phyloP scores from a whole-genome alignment of 2,113 vertebrate genomes.

The Dicentrarchus labrax region DNA sequence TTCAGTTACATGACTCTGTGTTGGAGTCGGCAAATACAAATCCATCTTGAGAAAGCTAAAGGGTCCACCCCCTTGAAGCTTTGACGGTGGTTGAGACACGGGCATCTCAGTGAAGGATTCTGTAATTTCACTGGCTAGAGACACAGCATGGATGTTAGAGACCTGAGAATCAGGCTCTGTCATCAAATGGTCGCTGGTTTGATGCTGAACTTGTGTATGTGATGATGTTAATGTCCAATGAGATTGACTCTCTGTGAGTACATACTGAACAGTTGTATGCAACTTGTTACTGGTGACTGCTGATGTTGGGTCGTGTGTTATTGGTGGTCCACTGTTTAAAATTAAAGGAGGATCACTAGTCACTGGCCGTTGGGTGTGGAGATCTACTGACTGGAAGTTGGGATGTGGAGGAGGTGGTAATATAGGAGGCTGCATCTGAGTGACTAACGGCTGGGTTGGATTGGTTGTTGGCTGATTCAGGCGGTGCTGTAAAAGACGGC shows the following conservation, averaged over 20 bases:
- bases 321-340: conserved; percentile 15
- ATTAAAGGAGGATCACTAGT: conserved; percentile 9
- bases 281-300: not conserved
- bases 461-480: conserved; percentile 30
- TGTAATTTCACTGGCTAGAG: conserved; percentile 15
- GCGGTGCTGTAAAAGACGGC: conserved; percentile 11
- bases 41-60: conserved; percentile 13
- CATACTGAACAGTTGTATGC: not conserved
- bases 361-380: conserved; percentile 4
- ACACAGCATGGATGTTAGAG: not conserved
- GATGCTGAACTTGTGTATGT: not conserved
- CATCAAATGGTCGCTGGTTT: not conserved
- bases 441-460: conserved; percentile 35
- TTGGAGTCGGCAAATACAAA: not conserved
- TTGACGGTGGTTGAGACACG: not conserved
- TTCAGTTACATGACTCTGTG: conserved; percentile 1
- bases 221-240: conserved; percentile 11
- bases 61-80: not conserved
- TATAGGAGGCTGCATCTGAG: conserved; percentile 69
- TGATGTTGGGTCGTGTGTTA: conserved; percentile 1
- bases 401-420: conserved; percentile 56
- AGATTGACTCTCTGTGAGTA: not conserved
- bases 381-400: conserved; percentile 32
- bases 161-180: not conserved
- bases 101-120: not conserved